Evolutionary conservation across 2,888 invertebrate genomes (phyloP).

Genomic region (Glaucopsyche alexis): DNA sequence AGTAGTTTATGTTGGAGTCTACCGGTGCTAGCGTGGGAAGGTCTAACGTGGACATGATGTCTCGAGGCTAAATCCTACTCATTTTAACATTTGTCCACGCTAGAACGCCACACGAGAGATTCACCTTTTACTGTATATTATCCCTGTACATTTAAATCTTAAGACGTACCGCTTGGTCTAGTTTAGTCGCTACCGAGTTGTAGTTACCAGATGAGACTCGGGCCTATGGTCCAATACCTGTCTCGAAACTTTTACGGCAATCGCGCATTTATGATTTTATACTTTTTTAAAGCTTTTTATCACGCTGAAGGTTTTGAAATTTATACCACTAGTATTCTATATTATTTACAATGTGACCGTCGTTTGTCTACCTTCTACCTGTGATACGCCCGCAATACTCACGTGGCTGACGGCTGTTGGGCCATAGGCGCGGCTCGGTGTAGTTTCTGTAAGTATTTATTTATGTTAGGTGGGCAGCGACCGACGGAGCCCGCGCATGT

Average conservation of each 20-base stretch:
- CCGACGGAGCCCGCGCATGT: conserved; percentile 10
- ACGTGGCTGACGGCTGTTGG: neutral
- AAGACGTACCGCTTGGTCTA: conserved; percentile 7
- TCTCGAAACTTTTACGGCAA: neutral
- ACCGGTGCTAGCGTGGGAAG: neutral
- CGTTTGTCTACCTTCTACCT: neutral
- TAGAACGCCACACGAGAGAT: neutral
- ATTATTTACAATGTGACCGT: too few species aligned
- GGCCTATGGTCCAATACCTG: conserved; percentile 6
- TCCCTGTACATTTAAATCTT: neutral
- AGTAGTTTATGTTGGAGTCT: conserved; percentile 17
- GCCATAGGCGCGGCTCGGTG: neutral
- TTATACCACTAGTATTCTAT: neutral
- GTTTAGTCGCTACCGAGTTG: conserved; percentile 5
- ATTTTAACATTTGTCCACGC: neutral
- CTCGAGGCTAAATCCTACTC: neutral
- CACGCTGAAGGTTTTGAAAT: neutral
- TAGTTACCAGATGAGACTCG: conserved; percentile 14
- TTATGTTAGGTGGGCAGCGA: neutral
- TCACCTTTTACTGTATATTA: neutral
- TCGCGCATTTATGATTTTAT: conserved; percentile 5
- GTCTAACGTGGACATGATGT: neutral
- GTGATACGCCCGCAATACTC: conserved; percentile 8
- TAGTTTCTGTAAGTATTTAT: neutral
- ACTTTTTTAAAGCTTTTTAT: neutral